A percentile compares a stretch with the other conserved stretches of the same genome.
Evolutionary conservation across 2,888 invertebrate genomes (phyloP).

Genomic region (Homarus gammarus): DNA sequence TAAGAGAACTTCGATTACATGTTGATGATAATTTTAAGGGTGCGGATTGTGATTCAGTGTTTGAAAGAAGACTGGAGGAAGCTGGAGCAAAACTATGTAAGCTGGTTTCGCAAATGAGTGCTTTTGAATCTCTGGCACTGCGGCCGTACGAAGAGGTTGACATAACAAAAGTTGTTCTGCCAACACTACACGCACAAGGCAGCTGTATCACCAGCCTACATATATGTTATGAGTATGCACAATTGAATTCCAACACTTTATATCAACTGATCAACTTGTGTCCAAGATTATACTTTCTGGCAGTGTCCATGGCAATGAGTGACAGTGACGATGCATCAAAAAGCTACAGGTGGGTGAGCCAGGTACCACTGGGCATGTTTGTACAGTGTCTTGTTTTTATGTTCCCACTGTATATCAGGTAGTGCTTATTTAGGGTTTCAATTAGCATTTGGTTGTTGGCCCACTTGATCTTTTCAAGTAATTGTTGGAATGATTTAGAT

Average conservation of each 20-base stretch:
- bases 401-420: no score
- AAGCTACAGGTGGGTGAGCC: slow-evolving; percentile 40
- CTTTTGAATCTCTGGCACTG: slow-evolving; percentile 51
- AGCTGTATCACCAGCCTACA: slow-evolving; percentile 54
- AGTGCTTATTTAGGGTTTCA: no score
- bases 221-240: slow-evolving; percentile 42
- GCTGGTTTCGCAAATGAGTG: slow-evolving; percentile 30
- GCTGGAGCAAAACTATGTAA: slow-evolving; percentile 39
- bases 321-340: slow-evolving; percentile 43
- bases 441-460: no score
- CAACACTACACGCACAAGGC: slow-evolving; percentile 42
- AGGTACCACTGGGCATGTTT: no score
- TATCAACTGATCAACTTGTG: slow-evolving; percentile 67
- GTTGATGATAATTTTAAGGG: slow-evolving; percentile 49
- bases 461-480: no score
- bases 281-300: slow-evolving; percentile 56
- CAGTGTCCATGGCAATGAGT: slow-evolving; percentile 34
- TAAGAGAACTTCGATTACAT: slow-evolving; percentile 56
- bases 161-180: slow-evolving; percentile 45
- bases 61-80: slow-evolving; percentile 20
- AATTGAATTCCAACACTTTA: slow-evolving; percentile 28
- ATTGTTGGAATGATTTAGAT: no score
- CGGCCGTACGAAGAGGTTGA: slow-evolving; percentile 36
- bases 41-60: slow-evolving; percentile 9
- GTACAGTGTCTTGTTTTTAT: neutral